A percentile compares a stretch with the other conserved stretches of the same genome.
Conservation (phyloP, 2,113 vertebrate species). For the Pseudopipra pipra region DNA sequence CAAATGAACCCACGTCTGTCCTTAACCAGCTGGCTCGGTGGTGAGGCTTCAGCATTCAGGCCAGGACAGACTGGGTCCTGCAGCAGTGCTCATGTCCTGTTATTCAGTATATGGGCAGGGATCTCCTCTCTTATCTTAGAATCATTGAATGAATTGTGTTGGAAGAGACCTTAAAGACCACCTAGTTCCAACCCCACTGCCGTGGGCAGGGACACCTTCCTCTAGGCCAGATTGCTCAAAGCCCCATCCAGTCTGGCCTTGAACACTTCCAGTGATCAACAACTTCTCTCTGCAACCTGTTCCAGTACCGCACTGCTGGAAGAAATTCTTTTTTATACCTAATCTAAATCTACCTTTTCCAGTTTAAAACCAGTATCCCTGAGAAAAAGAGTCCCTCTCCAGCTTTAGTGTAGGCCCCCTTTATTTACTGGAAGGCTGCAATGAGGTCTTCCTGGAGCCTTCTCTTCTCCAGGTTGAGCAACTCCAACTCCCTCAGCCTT, state of each 20-base stretch:
- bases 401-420: background rate
- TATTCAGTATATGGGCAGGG: background rate
- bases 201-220: background rate
- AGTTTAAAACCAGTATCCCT: background rate
- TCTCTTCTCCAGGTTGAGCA: background rate
- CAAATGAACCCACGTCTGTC: background rate
- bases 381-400: background rate
- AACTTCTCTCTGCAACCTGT: background rate
- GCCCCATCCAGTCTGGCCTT: background rate
- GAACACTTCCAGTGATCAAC: background rate
- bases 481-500: background rate
- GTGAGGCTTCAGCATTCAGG: background rate
- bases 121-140: background rate
- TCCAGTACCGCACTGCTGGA: background rate
- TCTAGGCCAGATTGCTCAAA: background rate
- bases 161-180: background rate
- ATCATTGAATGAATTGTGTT: background rate
- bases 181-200: background rate
- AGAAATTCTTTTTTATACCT: background rate
- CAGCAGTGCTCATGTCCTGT: background rate
- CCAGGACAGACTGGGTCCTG: background rate
- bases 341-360: background rate
- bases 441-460: background rate
- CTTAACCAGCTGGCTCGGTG: rapidly evolving
- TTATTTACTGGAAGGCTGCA: background rate